A percentile compares a stretch with the other conserved stretches of the same genome.
phyloP scores from a whole-genome alignment of 2,797 vertebrate species.

The Nasua narica region DNA sequence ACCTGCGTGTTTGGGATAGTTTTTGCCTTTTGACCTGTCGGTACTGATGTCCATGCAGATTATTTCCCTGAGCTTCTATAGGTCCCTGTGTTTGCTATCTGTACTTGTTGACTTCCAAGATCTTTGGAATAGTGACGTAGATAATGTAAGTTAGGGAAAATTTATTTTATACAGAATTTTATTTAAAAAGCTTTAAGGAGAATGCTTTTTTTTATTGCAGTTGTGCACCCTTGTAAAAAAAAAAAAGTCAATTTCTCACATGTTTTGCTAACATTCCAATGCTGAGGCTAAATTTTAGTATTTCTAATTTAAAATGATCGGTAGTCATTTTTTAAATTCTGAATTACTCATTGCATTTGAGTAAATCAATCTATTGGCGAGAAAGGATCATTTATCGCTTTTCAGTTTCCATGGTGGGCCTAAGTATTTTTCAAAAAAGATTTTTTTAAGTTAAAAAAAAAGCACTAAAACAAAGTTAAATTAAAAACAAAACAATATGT shows the following conservation, averaged over 20 bases:
- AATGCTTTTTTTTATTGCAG: neutral
- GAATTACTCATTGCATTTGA: neutral
- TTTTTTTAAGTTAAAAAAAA: neutral
- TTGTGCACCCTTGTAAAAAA: neutral
- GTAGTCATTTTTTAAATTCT: neutral
- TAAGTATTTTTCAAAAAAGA: neutral
- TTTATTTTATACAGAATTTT: neutral
- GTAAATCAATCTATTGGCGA: neutral
- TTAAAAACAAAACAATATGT: rapidly evolving
- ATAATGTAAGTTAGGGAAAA: neutral
- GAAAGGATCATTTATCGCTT: neutral
- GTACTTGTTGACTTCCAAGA: neutral
- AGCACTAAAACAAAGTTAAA: neutral
- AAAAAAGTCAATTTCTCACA: neutral
- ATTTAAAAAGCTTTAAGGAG: neutral
- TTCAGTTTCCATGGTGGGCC: neutral
- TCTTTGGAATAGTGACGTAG: neutral
- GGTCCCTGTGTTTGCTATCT: neutral
- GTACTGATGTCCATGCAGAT: no score
- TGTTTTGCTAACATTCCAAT: neutral
- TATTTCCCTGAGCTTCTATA: neutral
- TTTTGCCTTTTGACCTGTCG: neutral
- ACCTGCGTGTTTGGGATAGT: neutral
- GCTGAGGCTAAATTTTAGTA: neutral
- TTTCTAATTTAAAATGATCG: neutral